Base-by-base conservation (phyloP, 2,113 vertebrate species). In the Smithornis capensis region DNA sequence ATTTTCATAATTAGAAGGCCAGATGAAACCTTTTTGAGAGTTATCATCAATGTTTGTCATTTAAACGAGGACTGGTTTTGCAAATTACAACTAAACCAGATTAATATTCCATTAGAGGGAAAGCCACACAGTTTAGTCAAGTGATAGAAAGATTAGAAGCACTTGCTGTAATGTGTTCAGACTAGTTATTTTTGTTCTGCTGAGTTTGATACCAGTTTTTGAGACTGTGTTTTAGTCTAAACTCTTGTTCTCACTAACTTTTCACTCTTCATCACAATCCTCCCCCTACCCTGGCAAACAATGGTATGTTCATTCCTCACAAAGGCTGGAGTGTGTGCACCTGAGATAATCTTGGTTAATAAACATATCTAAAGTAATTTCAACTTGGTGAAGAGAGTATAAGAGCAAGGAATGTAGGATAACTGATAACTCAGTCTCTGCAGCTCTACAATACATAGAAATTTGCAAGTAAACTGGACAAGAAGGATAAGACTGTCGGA, bases 71-170 rank as follows among this genome's bases (percentile, higher is more conserved):
- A 81, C 59, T 93, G 62, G 0, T 70, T 83, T 83, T 92, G 40
- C 29, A 91, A 92, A 89, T 96, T 90, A 57, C 45, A 73, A 38
- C 69, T 70, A 89, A 96, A 92, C 7, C 19, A 68, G 74, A 92
- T 95, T 94, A 95, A 84, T 94, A 89, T 73, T 92, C 84, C 75
- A 80, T 93, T 94, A 94, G 84, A 79, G 62, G 68, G 69, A 93
- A 83, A 81, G 35, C 23, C 33, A 52, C 31, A n/a, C 10, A 59
- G 0, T 2, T 86, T 50, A 86, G 40, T 27, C 19, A 81, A 92
- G 15, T 63, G 44, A 81, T 44, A 49, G n/a, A 69, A 79, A 89
- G 71, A 67, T 77, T 67, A 88, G 65, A 76, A 82, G 59, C 4
- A 4, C 45, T 82, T 67, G 22, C 18, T 77, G n/a, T 49, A 84